Conservation (phyloP, 2,888 invertebrate genomes). For the Euspilapteryx auroguttella region DNA sequence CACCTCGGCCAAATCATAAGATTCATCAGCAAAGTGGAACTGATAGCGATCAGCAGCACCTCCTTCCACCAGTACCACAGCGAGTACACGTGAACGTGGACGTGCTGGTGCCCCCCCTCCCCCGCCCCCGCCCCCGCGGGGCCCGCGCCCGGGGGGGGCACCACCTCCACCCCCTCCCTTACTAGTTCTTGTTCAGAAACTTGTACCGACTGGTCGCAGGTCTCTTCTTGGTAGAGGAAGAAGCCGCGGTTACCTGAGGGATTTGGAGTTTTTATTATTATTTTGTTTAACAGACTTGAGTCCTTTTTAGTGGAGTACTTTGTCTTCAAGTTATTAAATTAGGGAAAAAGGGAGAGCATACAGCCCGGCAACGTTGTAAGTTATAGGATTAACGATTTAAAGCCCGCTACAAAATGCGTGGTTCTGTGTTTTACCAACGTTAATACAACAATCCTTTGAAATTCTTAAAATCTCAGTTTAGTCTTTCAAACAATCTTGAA, state of each 20-base stretch:
- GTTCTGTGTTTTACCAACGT: no score
- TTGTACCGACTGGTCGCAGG: slow-evolving; percentile 44
- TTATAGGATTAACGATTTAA: no score
- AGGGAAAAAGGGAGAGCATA: no score
- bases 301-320: no score
- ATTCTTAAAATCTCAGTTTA: no score
- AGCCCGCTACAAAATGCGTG: no score
- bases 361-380: no score
- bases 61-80: slow-evolving; percentile 85
- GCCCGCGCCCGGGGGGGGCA: slow-evolving; percentile 27
- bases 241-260: slow-evolving; percentile 70
- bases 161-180: slow-evolving; percentile 16
- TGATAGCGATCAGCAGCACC: slow-evolving; percentile 73
- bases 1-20: slow-evolving; percentile 64
- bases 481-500: no score
- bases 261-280: background rate
- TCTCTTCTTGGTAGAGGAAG: slow-evolving; percentile 68
- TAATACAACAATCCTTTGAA: no score
- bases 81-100: slow-evolving; percentile 71
- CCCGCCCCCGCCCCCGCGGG: no score
- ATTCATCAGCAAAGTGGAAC: slow-evolving; percentile 72
- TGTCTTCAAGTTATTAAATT: no score
- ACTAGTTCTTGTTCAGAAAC: slow-evolving; percentile 24
- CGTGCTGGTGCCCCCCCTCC: slow-evolving; percentile 64
- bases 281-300: no score